phyloP scores from a whole-genome alignment of 2,113 vertebrate genomes.

The Gyps fulvus region DNA sequence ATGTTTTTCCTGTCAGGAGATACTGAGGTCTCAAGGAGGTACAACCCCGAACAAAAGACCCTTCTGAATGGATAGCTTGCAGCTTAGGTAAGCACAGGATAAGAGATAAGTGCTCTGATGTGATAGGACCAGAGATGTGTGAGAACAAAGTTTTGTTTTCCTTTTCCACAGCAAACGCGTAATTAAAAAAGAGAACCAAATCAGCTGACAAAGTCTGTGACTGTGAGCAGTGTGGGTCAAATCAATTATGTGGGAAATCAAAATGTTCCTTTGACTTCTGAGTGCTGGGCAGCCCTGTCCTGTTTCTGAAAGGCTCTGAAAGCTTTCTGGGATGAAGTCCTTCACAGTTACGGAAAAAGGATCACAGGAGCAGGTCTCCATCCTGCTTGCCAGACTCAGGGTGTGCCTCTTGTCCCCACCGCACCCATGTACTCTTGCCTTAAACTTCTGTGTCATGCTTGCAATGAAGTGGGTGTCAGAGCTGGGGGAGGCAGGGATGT shows the following conservation, averaged over 20 bases:
- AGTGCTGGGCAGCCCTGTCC: neutral
- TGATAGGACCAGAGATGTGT: neutral
- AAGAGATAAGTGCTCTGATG: neutral
- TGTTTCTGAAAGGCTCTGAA: neutral
- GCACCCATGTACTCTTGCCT: neutral
- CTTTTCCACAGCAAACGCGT: neutral
- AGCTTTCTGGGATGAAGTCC: neutral
- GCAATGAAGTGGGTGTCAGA: neutral
- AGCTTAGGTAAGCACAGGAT: neutral
- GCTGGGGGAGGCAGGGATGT: constrained; percentile 23
- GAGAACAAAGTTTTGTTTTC: constrained; percentile 10
- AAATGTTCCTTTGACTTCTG: neutral
- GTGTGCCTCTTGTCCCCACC: neutral
- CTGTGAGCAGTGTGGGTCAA: neutral
- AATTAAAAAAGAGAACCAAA: neutral
- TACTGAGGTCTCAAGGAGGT: neutral
- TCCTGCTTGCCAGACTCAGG: neutral
- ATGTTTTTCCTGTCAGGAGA: neutral
- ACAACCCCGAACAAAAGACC: neutral
- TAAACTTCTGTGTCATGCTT: constrained; percentile 24
- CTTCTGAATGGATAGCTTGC: neutral
- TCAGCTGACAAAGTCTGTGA: neutral
- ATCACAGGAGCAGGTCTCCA: neutral
- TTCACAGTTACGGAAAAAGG: neutral
- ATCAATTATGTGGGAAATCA: neutral